Conservation (phyloP, 2,797 vertebrate genomes). For the Etheostoma nigrum region DNA sequence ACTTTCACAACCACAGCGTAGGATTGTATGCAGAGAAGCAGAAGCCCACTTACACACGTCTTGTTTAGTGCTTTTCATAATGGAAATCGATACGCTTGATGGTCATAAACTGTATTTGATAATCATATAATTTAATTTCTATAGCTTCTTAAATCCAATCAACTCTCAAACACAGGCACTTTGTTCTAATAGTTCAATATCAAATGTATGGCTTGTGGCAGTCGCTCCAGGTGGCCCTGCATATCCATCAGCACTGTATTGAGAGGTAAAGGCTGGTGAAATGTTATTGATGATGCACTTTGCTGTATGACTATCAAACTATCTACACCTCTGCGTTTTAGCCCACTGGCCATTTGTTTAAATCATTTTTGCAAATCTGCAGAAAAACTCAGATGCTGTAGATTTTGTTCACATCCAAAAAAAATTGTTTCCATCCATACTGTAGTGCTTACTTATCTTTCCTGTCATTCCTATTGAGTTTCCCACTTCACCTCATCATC, state of each 20-base stretch:
- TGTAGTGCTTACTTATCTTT: not conserved
- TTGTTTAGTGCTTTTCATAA: slow-evolving; percentile 58
- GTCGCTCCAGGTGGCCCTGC: not conserved
- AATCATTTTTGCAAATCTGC: not conserved
- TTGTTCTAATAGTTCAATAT: slow-evolving; percentile 46
- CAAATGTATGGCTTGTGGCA: slow-evolving; percentile 29
- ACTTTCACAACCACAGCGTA: slow-evolving; percentile 14
- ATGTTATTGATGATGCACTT: no score
- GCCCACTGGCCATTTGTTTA: no score
- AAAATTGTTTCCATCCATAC: not conserved
- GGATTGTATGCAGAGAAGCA: slow-evolving; percentile 28
- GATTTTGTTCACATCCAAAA: not conserved
- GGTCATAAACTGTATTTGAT: slow-evolving; percentile 62
- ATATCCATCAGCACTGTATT: slow-evolving; percentile 21
- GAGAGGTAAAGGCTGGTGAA: not conserved
- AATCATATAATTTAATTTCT: slow-evolving; percentile 62
- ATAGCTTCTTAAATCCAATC: slow-evolving; percentile 56
- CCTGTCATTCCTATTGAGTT: not conserved
- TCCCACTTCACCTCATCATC: slow-evolving; percentile 24
- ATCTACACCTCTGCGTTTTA: not conserved
- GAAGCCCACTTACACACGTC: slow-evolving; percentile 33
- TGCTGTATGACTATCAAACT: not conserved
- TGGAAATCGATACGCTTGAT: slow-evolving; percentile 57
- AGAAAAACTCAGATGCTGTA: not conserved
- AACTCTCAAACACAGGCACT: slow-evolving; percentile 42